Percentiles rank a stretch among this genome's conserved stretches.
Conservation (phyloP, 2,113 vertebrate species). For the Gavialis gangeticus region DNA sequence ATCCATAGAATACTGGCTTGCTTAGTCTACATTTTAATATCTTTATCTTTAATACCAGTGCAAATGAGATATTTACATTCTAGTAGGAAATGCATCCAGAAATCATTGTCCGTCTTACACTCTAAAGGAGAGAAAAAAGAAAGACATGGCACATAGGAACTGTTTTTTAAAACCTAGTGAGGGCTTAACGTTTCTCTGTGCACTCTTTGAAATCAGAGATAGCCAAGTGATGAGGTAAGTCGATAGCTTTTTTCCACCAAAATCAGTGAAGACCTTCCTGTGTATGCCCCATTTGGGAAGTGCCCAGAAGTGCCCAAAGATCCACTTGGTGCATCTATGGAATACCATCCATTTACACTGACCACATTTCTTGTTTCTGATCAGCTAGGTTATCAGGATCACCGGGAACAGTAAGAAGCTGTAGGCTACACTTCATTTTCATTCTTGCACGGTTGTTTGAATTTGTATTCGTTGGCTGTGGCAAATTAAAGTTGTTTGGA, state of each 20-base stretch:
- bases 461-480: constrained; percentile 9
- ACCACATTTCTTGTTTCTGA: constrained; percentile 52
- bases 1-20: constrained; percentile 47
- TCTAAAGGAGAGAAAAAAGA: neutral
- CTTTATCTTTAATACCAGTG: constrained; percentile 25
- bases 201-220: constrained; percentile 66
- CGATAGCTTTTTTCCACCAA: constrained; percentile 44
- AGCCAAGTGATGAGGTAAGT: constrained; percentile 70
- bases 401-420: constrained; percentile 7
- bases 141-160: constrained; percentile 7
- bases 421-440: neutral
- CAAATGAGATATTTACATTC: constrained; percentile 40
- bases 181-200: constrained; percentile 65
- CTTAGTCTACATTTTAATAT: constrained; percentile 31
- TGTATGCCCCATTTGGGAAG: constrained; percentile 58
- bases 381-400: neutral
- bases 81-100: neutral
- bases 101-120: neutral
- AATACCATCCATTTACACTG: constrained; percentile 60
- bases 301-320: constrained; percentile 57
- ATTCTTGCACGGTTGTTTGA: neutral
- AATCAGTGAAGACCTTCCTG: constrained; percentile 60
- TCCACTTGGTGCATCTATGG: constrained; percentile 59
- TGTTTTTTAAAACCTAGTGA: constrained; percentile 52
- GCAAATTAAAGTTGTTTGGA: constrained; percentile 39